Evolutionary conservation across 2,888 invertebrate species (phyloP).

Genomic region (Aphidoletes aphidimyza): DNA sequence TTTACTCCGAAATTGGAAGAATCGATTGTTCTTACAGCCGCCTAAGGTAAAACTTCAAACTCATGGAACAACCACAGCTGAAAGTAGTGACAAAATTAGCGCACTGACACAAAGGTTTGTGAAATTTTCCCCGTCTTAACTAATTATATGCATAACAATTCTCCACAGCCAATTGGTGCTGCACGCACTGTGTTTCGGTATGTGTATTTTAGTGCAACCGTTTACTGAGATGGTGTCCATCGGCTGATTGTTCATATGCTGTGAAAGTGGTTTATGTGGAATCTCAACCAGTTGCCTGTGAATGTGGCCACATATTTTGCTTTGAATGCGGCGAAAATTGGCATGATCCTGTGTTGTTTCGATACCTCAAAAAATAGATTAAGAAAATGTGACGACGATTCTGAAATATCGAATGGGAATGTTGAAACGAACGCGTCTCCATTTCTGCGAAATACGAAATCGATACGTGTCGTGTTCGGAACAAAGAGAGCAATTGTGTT

Average conservation of each 20-base stretch:
- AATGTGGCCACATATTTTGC: constrained; percentile 93
- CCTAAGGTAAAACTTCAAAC: too few species aligned
- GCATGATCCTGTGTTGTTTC: constrained; percentile 98
- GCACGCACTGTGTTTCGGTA: too few species aligned
- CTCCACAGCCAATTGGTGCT: too few species aligned
- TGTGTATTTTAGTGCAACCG: constrained; percentile 84
- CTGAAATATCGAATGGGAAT: constrained; percentile 99
- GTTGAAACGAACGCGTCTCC: constrained; percentile 65
- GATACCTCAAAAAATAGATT: constrained; percentile 93
- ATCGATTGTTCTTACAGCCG: too few species aligned
- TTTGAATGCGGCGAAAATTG: constrained; percentile 96
- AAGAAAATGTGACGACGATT: constrained; percentile 99
- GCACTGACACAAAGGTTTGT: too few species aligned
- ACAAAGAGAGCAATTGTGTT: too few species aligned
- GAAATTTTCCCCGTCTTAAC: too few species aligned
- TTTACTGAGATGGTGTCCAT: constrained; percentile 96
- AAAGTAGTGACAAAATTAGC: too few species aligned
- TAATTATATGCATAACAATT: too few species aligned
- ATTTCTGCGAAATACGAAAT: not conserved
- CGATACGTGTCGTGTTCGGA: too few species aligned
- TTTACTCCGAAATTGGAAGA: too few species aligned
- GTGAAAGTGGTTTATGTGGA: constrained; percentile 92
- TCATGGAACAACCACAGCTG: too few species aligned
- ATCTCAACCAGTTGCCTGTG: constrained; percentile 82
- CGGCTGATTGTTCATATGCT: constrained; percentile 96